Percentiles rank a stretch among this genome's conserved stretches.
These are phyloP conservation scores for Heliconius melpomene DNA, from an alignment of 1,140 invertebrate genomes.

Conservation along the genomic window DNA sequence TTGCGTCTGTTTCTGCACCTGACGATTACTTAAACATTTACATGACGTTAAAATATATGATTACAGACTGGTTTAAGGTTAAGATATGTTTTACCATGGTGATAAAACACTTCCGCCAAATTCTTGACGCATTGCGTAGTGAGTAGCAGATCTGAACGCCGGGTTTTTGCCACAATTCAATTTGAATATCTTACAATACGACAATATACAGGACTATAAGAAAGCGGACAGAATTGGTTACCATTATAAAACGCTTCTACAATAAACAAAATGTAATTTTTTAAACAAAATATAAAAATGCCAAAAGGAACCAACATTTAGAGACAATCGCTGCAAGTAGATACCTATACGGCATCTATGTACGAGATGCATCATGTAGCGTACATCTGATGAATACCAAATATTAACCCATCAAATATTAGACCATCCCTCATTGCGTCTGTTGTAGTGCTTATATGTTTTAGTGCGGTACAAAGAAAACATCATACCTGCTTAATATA, in stretches of 20 bases:
- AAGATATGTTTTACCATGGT: no score
- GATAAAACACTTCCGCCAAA: no score
- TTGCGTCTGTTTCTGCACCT: neutral
- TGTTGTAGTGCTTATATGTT: neutral
- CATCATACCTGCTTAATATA: no score
- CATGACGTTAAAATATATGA: neutral
- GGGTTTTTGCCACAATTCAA: no score
- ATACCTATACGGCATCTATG: neutral
- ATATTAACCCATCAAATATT: conserved; percentile 20
- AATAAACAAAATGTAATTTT: neutral
- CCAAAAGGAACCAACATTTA: neutral
- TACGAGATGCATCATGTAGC: neutral
- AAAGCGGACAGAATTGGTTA: no score
- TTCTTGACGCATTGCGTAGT: no score
- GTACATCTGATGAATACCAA: conserved; percentile 6
- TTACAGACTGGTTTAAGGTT: no score
- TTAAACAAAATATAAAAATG: neutral
- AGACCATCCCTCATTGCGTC: neutral
- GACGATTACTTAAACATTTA: conserved; percentile 3
- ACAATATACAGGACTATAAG: no score
- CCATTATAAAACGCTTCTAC: no score
- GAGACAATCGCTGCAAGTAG: neutral
- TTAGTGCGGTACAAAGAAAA: neutral
- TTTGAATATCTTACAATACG: no score
- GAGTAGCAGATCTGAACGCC: no score